Conservation (phyloP, 1,140 invertebrate species). For the Notospermus geniculatus region DNA sequence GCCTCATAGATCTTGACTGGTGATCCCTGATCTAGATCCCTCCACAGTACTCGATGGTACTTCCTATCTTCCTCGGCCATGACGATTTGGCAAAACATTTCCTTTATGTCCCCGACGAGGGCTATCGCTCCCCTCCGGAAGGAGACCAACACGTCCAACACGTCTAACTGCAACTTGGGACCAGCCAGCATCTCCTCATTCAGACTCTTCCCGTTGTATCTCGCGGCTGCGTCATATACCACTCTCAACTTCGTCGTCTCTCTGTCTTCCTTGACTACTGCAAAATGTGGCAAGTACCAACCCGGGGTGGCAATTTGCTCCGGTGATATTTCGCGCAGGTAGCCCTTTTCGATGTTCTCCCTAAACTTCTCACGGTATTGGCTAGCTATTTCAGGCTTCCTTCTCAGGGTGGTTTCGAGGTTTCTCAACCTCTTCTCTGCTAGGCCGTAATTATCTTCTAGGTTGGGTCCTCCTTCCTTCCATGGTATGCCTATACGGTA, state of each 20-base stretch:
- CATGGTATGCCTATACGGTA: conserved; percentile 19
- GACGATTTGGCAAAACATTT: no score
- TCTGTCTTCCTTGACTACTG: conserved; percentile 13
- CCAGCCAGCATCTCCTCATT: no score
- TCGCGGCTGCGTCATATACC: conserved; percentile 24
- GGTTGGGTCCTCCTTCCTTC: conserved; percentile 10
- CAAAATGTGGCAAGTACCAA: conserved; percentile 25
- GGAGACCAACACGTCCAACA: no score
- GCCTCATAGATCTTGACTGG: no score
- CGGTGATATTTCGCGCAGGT: not conserved
- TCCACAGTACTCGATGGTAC: no score
- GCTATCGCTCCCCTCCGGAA: no score
- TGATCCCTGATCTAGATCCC: no score
- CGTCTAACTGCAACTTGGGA: no score
- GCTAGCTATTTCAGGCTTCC: not conserved
- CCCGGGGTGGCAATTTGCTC: not conserved
- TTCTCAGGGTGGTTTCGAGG: conserved; percentile 13
- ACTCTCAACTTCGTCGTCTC: conserved; percentile 23
- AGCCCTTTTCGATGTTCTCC: not conserved
- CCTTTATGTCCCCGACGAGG: no score
- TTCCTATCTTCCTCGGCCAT: no score
- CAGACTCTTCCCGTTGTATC: conserved; percentile 6
- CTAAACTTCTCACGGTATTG: conserved; percentile 4
- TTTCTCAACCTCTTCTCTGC: no score
- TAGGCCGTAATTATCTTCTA: not conserved